Conservation (phyloP, 2,113 vertebrate genomes). For the Apodemus speciosus region DNA sequence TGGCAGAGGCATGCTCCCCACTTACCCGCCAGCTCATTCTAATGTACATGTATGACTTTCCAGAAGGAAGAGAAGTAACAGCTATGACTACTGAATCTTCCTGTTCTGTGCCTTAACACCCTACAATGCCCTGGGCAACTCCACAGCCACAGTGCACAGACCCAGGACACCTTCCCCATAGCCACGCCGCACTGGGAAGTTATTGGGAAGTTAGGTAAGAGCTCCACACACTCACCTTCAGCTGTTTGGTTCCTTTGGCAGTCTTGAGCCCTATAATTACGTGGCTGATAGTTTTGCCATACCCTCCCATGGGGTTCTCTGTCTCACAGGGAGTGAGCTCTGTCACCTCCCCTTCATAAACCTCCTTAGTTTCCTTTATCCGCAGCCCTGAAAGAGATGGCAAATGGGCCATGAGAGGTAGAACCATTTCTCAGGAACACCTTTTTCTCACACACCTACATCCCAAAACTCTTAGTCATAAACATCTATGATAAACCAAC, state of each 20-base stretch:
- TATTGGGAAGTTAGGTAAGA: not conserved
- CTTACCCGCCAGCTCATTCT: not conserved
- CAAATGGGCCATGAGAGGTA: constrained; percentile 4
- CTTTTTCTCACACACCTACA: not conserved
- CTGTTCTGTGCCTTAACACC: not conserved
- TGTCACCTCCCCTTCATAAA: constrained; percentile 99
- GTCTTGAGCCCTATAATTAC: constrained; percentile 98
- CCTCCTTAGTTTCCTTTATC: constrained; percentile 99
- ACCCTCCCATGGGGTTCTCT: constrained; percentile 98
- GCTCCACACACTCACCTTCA: constrained; percentile 89
- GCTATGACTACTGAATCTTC: not conserved
- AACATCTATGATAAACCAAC: not conserved
- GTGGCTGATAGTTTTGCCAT: constrained; percentile 98
- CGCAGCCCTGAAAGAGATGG: constrained; percentile 89
- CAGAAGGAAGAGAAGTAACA: not conserved
- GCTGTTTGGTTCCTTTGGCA: constrained; percentile 97
- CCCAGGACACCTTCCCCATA: not conserved
- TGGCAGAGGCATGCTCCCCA: not conserved
- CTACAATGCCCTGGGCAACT: not conserved
- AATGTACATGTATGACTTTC: not conserved
- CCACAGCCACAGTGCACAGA: not conserved
- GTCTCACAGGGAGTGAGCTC: constrained; percentile 98
- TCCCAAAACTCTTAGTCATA: not conserved
- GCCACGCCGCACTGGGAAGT: not conserved
- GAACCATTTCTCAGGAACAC: not conserved